Evolutionary conservation across 2,888 invertebrate species (phyloP), one percentile per base, ranked within the genome.

Genomic region (Plagodis pulveraria): DNA sequence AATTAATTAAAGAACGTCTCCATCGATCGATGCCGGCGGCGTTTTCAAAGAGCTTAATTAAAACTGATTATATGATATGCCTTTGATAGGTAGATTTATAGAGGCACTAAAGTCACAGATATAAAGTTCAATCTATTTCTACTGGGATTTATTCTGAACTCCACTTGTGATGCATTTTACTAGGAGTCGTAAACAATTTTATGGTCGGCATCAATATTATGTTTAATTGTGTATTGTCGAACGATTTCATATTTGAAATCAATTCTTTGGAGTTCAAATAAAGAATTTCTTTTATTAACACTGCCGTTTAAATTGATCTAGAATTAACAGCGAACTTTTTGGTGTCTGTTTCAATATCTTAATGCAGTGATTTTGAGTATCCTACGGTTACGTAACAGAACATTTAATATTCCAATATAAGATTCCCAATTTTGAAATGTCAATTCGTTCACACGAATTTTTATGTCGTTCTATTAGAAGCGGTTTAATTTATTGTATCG

Each of bases 51-150:
- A 36, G 53, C 53, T 59, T 66, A 58, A 66, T 68, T 68, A 65
- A 61, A 52, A 61, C 66, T 59, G 66, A 64, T 68, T 62, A 64
- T 66, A 64, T 61, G 63, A 68, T 68, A 63, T 57, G 5, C 61
- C 46, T 66, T 63, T 65, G 68, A 69, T 65, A 65, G 69, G 57
- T 56, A 63, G 65, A 69, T 66, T 66, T 69, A 69, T 65, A 53
- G 56, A 42, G 55, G 58, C 56, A 49, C 56, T 65, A 60, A 58
- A 63, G 42, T 12, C 12, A 12, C 42, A 42, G 11, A 42, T 5
- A 54, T 65, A 60, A 58, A 63, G 50, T 53, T 53, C 52, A 58
- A 63, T 49, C 52, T 56, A 53, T 61, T 57, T 58, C 52, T 41
- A 52, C 50, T 55, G 47, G 9, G 8, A 11, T 33, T 40, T 50